These are phyloP conservation scores for Euzetes globulus DNA, from an alignment of 2,888 invertebrate genomes.

Conservation along the genomic window DNA sequence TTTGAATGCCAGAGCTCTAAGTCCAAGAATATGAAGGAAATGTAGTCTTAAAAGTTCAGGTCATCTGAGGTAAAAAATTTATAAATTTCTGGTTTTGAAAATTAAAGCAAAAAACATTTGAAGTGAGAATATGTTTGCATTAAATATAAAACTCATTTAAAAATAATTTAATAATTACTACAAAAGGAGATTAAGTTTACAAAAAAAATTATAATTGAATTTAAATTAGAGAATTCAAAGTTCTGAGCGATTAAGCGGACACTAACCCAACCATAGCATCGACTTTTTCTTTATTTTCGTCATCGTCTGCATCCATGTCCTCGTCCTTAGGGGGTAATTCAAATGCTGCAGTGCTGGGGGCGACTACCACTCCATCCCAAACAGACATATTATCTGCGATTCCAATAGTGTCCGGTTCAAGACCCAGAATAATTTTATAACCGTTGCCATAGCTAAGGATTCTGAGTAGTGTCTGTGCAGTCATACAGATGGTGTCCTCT, in stretches of 20 bases:
- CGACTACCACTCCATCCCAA: constrained; percentile 93
- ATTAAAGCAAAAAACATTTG: not conserved
- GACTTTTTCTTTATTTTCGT: not conserved
- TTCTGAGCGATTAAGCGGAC: not conserved
- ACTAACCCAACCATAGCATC: not conserved
- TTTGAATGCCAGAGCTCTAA: too few species aligned
- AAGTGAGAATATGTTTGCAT: not conserved
- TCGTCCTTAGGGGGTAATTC: constrained; percentile 69
- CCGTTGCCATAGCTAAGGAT: constrained; percentile 89
- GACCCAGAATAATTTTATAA: constrained; percentile 63
- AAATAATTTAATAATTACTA: too few species aligned
- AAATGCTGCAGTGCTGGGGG: constrained; percentile 88
- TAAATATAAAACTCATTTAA: not conserved
- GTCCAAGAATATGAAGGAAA: too few species aligned
- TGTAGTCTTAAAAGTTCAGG: not conserved
- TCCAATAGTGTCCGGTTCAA: constrained; percentile 58
- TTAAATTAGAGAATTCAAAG: not conserved
- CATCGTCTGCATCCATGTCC: constrained; percentile 48
- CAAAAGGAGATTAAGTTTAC: too few species aligned
- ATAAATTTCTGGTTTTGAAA: not conserved
- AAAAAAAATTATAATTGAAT: too few species aligned
- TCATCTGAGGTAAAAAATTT: not conserved
- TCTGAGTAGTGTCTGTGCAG: constrained; percentile 83
- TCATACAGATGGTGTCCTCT: constrained; percentile 78
- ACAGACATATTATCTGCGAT: constrained; percentile 84